Evolutionary conservation across 2,113 vertebrate genomes (phyloP), one percentile per base, ranked within the genome.

Genomic region (Trematomus loennbergii): DNA sequence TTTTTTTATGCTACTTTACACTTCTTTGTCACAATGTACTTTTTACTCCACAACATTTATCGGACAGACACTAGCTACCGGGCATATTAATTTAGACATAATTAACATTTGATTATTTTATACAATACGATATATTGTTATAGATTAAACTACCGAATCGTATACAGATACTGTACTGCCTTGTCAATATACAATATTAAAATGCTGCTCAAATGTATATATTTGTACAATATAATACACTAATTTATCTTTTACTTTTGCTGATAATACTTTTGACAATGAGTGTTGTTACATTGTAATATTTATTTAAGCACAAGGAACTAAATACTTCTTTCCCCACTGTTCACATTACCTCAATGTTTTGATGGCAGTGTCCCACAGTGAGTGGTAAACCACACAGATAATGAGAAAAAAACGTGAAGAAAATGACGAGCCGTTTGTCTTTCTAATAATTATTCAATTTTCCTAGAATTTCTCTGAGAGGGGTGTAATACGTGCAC

Each of bases 401-500:
- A 45, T 52, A 46, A 16, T 68, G 46, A 53, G 29, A 57, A 52
- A 1, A 57, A 33, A 75, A 8, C 29, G 4, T 15, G 48, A 29
- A 17, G 20, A 10, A 17, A 3, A 9, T 3, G 46, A 7, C 36
- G 40, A 65, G 58, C 68, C 68, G 82, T 83, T 88, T 74, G 67
- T 58, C 61, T 80, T 78, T 85, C 80, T 79, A 25, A 67, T 46
- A 12, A 82, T 11, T 65, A 57, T 3, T 77, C 65, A 63, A 43
- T n/a, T 82, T 92, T 90, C 89, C 61, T 57, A 81, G 89, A 89
- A 88, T 54, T 46, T 22, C 9, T 33, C 36, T 58, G 73, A 59
- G 66, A 15, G 0, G 12, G 13, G 48, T 8, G 40, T 59, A 4
- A 5, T 6, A 22, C 25, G 66, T 59, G 62, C 0, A n/a, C 9